A percentile compares a stretch with the other conserved stretches of the same genome.
These are phyloP conservation scores for Priocnemis perturbator DNA, from an alignment of 2,888 invertebrate genomes.

Conservation along the genomic window DNA sequence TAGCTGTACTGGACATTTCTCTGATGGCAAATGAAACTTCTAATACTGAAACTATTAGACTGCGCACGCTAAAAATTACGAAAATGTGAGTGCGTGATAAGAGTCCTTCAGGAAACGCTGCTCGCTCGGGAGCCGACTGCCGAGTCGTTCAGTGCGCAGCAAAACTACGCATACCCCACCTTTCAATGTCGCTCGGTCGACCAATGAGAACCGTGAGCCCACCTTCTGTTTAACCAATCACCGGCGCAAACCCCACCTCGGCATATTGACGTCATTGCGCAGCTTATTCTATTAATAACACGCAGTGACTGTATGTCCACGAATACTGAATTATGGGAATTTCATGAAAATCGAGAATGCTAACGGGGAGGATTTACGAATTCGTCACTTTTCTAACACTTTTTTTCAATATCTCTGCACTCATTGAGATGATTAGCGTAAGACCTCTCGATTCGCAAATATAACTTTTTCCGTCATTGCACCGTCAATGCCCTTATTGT, in stretches of 20 bases:
- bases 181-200: conserved; percentile 34
- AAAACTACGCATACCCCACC: conserved; percentile 55
- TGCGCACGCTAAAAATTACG: conserved; percentile 49
- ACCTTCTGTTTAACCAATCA: conserved; percentile 45
- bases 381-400: conserved; percentile 13
- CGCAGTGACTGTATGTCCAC: conserved; percentile 28
- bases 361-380: conserved; percentile 16
- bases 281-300: conserved; percentile 61
- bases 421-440: too few species aligned
- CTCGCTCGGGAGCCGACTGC: conserved; percentile 61
- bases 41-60: neutral
- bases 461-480: too few species aligned
- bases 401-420: neutral
- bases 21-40: neutral
- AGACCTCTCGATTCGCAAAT: too few species aligned
- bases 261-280: conserved; percentile 48
- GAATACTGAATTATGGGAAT: conserved; percentile 28
- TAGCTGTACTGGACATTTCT: neutral
- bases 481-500: too few species aligned
- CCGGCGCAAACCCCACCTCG: conserved; percentile 33
- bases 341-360: conserved; percentile 22
- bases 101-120: conserved; percentile 52
- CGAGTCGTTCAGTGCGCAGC: conserved; percentile 54
- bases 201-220: conserved; percentile 51
- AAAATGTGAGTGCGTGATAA: conserved; percentile 51